Conservation (phyloP, 2,113 vertebrate species). For the Mesitornis unicolor region DNA sequence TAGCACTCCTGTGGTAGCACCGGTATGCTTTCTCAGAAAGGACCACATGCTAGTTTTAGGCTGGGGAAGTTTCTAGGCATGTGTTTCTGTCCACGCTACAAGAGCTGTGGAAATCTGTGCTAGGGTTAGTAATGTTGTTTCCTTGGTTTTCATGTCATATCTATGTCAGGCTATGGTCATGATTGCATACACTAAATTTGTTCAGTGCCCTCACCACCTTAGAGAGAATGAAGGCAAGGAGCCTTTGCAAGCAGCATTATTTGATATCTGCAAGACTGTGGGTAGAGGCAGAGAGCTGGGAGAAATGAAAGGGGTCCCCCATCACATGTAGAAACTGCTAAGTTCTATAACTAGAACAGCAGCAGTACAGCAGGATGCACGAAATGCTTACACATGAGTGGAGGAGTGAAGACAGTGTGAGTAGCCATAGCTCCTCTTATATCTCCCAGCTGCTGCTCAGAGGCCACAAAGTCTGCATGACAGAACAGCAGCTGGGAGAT, state of each 20-base stretch:
- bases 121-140: neutral
- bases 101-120: neutral
- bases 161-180: neutral
- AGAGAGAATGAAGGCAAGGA: neutral
- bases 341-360: too few species aligned
- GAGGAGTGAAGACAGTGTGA: neutral
- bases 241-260: neutral
- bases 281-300: neutral
- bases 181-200: neutral
- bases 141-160: neutral
- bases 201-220: neutral
- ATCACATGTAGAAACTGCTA: neutral
- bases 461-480: neutral
- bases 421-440: neutral
- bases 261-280: neutral
- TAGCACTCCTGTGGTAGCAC: neutral
- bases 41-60: neutral
- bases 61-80: neutral
- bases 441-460: constrained; percentile 5
- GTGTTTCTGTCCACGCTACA: neutral
- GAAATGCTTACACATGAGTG: neutral
- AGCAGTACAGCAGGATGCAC: neutral
- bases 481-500: constrained; percentile 14
- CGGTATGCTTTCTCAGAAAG: neutral
- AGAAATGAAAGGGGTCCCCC: neutral